These are phyloP conservation scores for Alectoris magna DNA, from an alignment of 2,797 vertebrate genomes.

Conservation along the genomic window DNA sequence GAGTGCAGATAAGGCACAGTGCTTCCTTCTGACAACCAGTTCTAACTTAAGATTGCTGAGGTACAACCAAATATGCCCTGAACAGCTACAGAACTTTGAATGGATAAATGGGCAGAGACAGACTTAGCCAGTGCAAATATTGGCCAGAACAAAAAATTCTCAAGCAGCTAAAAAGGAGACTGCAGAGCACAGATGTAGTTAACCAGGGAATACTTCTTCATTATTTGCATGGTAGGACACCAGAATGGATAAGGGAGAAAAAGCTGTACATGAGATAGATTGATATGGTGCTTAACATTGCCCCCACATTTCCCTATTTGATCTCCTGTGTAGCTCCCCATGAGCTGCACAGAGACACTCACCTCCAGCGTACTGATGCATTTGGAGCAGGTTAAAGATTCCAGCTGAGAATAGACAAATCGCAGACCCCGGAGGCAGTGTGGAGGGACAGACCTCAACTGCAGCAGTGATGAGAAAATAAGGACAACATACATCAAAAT, in stretches of 20 bases:
- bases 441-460: slow-evolving; percentile 93
- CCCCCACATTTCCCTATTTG: neutral
- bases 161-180: neutral
- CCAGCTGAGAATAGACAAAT: slow-evolving; percentile 92
- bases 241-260: neutral
- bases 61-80: neutral
- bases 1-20: neutral
- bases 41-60: neutral
- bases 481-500: neutral
- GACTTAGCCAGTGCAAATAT: neutral
- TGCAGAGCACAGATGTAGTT: neutral
- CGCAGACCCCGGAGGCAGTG: slow-evolving; percentile 91
- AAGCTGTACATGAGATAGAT: neutral
- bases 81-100: neutral
- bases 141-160: neutral
- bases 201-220: neutral
- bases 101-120: neutral
- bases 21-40: neutral
- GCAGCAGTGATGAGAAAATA: neutral
- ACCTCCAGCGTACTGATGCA: slow-evolving; percentile 92
- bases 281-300: neutral
- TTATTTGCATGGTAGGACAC: neutral
- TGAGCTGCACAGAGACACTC: neutral
- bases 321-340: neutral
- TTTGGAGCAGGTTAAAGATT: slow-evolving; percentile 91